These are phyloP conservation scores for Eptesicus fuscus DNA, from an alignment of 2,113 vertebrate species.

Conservation along the genomic window DNA sequence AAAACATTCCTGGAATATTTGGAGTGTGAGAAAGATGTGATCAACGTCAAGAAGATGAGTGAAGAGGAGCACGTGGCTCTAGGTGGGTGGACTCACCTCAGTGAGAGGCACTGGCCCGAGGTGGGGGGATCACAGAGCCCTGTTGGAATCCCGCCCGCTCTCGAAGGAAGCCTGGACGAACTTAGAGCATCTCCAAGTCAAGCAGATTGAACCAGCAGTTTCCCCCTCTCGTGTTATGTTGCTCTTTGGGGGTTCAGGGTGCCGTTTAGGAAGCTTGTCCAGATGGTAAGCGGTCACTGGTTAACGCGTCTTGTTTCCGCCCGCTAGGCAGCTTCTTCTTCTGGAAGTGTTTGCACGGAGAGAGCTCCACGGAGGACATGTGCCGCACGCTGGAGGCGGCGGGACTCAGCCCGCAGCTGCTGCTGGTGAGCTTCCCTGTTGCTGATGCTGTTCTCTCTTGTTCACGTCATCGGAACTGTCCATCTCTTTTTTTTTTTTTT, in stretches of 20 bases:
- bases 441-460: not conserved
- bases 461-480: not conserved
- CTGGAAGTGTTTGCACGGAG: conserved; percentile 93
- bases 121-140: conserved; percentile 57
- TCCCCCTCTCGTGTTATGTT: not conserved
- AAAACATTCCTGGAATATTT: conserved; percentile 91
- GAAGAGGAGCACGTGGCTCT: conserved; percentile 81
- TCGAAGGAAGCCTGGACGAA: not conserved
- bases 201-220: not conserved
- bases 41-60: conserved; percentile 84
- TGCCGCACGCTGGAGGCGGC: conserved; percentile 89
- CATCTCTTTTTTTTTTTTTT: not conserved
- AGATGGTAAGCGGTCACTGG: not conserved
- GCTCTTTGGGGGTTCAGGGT: not conserved
- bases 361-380: conserved; percentile 85
- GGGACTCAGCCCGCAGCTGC: conserved; percentile 91
- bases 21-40: conserved; percentile 85
- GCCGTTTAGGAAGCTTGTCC: not conserved
- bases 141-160: too few species aligned
- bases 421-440: conserved; percentile 86
- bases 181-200: not conserved
- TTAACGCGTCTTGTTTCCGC: not conserved
- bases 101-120: conserved; percentile 79
- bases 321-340: conserved; percentile 93
- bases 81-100: conserved; percentile 75